Base-by-base conservation (phyloP, 2,888 invertebrate species). In the Chromoteleia sp. region DNA sequence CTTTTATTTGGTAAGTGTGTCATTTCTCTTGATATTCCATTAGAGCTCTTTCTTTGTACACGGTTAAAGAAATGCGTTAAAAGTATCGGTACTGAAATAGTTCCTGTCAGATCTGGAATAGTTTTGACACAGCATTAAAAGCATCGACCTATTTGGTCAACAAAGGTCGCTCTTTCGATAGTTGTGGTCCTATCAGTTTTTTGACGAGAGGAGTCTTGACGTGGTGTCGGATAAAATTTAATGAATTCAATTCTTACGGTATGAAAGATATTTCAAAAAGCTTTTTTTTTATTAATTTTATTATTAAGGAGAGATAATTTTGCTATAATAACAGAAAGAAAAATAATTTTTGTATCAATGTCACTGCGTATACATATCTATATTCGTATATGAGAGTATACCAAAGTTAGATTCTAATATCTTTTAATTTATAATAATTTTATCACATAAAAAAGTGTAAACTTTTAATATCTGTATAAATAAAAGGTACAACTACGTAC, bases 41-140 rank as follows among this genome's bases (percentile, higher is more conserved):
- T 65, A 65, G 25, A 50, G 21, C 7, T 48, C 21, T 33, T 33
- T 33, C 63, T 63, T 48, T 29, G 14, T 19, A 19, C 8, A 33
- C 0, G 48, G 8, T 1, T 19, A 41, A 17, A 61, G 33, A 33
- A 61, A 45, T 33, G 17, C 17, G 45, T 45, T 61, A 29, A 61
- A 21, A 45, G 30, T 43, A 43, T 30, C 14, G 30, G 10, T 15
- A 61, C 7, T 43, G 45, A 12, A 30, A 45, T 10, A 43, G 61
- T 30, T 30, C 17, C 19, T 30, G 61, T 45, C 45, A 61, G 29
- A 30, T 30, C 21, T 45, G 45, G 21, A 45, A 45, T 45, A 45
- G 45, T 61, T 43, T 41, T 45, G 61, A 61, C 17, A 45, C 30
- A 61, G n/a, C 19, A 33, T 48, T 63, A 48, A 63, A 30, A 8